Conservation (phyloP, 2,797 vertebrate species). For the Botia almorhae region DNA sequence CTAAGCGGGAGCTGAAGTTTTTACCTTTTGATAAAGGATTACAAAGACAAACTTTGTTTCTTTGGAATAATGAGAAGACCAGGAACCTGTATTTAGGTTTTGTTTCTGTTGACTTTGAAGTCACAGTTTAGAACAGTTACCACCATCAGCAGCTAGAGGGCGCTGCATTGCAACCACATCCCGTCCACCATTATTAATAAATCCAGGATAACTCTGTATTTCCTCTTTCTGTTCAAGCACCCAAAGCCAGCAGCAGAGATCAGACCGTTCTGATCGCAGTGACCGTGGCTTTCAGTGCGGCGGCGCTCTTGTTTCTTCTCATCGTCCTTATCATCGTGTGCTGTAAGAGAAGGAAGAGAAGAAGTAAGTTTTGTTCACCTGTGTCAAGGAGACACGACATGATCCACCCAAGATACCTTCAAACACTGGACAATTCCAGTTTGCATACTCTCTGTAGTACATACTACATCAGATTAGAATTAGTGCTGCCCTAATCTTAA, state of each 20-base stretch:
- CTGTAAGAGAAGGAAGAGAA: constrained; percentile 68
- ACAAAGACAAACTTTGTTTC: too few species aligned
- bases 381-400: neutral
- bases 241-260: constrained; percentile 3
- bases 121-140: neutral
- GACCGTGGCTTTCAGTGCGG: constrained; percentile 68
- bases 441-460: neutral
- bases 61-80: too few species aligned
- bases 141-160: constrained; percentile 5
- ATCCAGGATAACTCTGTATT: neutral
- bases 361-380: constrained; percentile 62
- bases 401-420: neutral
- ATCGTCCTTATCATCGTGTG: constrained; percentile 73
- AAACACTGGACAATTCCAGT: neutral
- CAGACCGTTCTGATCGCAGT: constrained; percentile 72
- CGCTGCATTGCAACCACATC: neutral
- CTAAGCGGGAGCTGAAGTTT: too few species aligned
- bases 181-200: too few species aligned
- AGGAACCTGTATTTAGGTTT: neutral
- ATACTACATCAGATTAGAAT: too few species aligned
- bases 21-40: too few species aligned
- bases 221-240: neutral
- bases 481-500: too few species aligned
- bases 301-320: constrained; percentile 73
- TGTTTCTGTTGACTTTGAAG: neutral